Percentiles rank a stretch among this genome's conserved stretches.
phyloP scores from a whole-genome alignment of 2,888 invertebrate species.

The Drosophila cyrtoloma region DNA sequence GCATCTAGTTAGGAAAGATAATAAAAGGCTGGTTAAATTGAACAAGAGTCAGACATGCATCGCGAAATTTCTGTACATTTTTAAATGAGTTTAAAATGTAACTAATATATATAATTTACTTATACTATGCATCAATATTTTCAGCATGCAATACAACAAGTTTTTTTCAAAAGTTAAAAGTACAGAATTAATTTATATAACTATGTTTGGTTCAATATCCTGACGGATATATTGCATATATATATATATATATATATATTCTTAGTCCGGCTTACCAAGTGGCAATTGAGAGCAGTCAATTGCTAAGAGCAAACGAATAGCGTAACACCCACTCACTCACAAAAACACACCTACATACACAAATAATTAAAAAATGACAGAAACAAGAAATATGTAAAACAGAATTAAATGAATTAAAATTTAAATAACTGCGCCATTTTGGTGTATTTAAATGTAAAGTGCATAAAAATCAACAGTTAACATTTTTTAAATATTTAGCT shows the following conservation, averaged over 20 bases:
- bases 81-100: background rate
- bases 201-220: background rate
- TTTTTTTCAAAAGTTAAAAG: background rate
- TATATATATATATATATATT: background rate
- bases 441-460: constrained; percentile 82
- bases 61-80: background rate
- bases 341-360: constrained; percentile 20
- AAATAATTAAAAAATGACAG: constrained; percentile 11
- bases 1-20: constrained; percentile 8
- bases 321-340: constrained; percentile 15
- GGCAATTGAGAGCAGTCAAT: constrained; percentile 1
- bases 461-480: constrained; percentile 84
- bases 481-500: constrained; percentile 83
- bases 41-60: background rate
- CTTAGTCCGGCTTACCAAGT: background rate
- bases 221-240: background rate
- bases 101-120: background rate
- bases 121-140: background rate
- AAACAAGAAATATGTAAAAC: constrained; percentile 21
- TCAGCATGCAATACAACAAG: background rate
- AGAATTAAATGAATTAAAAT: constrained; percentile 49
- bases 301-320: constrained; percentile 35
- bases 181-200: background rate
- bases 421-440: constrained; percentile 67
- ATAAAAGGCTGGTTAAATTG: background rate